Evolutionary conservation across 2,113 vertebrate genomes (phyloP), one percentile per base, ranked within the genome.

Genomic region (Pheucticus melanocephalus): DNA sequence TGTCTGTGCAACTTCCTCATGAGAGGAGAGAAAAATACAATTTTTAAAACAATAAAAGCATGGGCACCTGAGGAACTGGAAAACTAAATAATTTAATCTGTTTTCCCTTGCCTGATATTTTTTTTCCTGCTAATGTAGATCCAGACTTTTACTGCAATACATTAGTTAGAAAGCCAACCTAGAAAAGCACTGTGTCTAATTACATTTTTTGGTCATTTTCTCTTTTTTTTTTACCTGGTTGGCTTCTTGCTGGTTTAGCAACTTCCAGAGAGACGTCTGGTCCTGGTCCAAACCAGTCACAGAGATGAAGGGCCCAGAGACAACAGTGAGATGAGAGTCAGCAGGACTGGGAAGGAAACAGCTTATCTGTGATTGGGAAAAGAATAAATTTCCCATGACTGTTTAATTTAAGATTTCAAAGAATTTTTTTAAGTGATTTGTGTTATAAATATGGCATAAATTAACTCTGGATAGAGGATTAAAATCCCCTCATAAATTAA

Each of bases 141-240:
- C 39, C 33, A 75, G 15, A 33, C 10, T 75, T 93, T 61, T 66
- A 45, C 15, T 53, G 11, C 11, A 45, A 61, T 19, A 24, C 0
- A 0, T 42, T 27, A 66, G 28, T 13, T 45, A 81, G 13, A 59
- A 27, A 89, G 15, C 3, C 5, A 60, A 5, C 27, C 21, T 59
- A 40, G 39, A 76, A 94, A 83, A 48, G 1, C 9, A 25, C 14
- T 30, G 6, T 15, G 18, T 27, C 3, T 59, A 66, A 48, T 30
- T 24, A 45, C 3, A 25, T 30, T 71, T 2, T n/a, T 59, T 4
- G 7, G 2, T 35, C 0, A 27, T 77, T 77, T 31, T 28, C 5
- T 28, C 6, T 15, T 22, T 40, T 37, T 40, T 37, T 66, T 82
- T 39, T 5, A 42, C 4, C 9, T 77, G 4, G 6, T 47, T 47